Conservation (phyloP, 2,888 invertebrate genomes). For the Morinoia aosen region DNA sequence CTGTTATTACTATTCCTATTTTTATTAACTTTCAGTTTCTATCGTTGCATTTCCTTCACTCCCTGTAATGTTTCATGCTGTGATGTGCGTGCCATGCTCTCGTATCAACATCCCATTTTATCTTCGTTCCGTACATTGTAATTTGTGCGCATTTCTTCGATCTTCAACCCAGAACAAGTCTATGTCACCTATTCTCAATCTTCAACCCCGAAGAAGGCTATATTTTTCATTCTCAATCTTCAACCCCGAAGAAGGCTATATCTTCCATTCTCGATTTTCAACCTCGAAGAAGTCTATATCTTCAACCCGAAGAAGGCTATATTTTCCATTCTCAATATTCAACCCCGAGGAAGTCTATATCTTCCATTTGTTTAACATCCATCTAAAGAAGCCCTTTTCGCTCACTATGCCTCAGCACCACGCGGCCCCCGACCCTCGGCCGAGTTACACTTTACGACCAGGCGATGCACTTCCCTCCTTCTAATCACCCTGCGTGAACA, state of each 20-base stretch:
- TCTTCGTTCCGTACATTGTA: too few relatives aligned
- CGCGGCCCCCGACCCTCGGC: background rate
- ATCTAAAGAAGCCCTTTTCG: background rate
- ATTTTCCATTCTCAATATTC: background rate
- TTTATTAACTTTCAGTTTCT: too few relatives aligned
- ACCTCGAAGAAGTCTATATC: background rate
- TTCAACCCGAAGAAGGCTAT: background rate
- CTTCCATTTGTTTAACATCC: background rate
- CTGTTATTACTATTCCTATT: too few relatives aligned
- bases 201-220: background rate
- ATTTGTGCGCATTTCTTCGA: too few relatives aligned
- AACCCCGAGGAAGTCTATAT: background rate
- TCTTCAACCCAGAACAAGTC: background rate
- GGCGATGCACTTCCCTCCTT: too few relatives aligned
- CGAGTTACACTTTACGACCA: too few relatives aligned
- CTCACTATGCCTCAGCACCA: background rate
- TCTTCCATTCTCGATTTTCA: background rate
- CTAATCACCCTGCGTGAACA: too few relatives aligned
- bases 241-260: background rate
- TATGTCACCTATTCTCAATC: background rate
- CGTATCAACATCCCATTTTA: too few relatives aligned
- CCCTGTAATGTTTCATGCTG: too few relatives aligned
- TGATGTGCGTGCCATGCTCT: too few relatives aligned
- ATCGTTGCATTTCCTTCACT: background rate
- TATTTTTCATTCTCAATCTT: background rate